Evolutionary conservation across 92 coral and sea anemone genomes (phyloP).

Genomic region (Zoanthus sociatus): DNA sequence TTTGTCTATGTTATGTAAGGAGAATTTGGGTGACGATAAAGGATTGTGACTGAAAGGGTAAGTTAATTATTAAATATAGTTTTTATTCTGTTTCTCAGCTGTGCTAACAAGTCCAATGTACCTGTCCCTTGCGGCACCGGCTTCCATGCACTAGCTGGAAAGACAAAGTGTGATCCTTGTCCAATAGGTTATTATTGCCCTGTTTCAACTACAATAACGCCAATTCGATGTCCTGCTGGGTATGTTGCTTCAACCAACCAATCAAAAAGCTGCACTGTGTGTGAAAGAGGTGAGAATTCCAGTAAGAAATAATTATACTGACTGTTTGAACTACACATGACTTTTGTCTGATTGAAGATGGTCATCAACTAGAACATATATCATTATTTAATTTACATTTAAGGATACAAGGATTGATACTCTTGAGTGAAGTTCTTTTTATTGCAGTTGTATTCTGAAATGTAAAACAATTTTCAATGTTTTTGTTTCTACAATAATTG

Average conservation of each 20-base stretch:
- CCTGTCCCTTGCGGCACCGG: constrained; percentile 86
- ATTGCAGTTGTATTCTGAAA: too few species aligned
- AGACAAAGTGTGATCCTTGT: constrained; percentile 72
- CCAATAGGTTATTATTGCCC: constrained; percentile 91
- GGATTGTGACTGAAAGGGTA: neutral
- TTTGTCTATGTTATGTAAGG: too few species aligned
- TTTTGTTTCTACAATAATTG: too few species aligned
- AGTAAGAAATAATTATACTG: neutral
- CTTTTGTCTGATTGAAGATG: too few species aligned
- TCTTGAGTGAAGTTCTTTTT: too few species aligned
- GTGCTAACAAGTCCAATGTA: constrained; percentile 55
- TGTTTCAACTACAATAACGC: constrained; percentile 57
- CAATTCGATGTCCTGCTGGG: constrained; percentile 82
- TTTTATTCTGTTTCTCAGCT: constrained; percentile 49
- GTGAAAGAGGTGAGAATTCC: constrained; percentile 78
- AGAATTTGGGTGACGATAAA: too few species aligned
- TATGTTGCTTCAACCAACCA: constrained; percentile 81
- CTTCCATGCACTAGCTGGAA: constrained; percentile 70
- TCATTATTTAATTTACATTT: too few species aligned
- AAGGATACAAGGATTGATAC: too few species aligned
- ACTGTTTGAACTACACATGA: too few species aligned
- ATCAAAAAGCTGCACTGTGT: constrained; percentile 72
- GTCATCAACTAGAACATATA: too few species aligned
- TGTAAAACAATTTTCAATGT: too few species aligned
- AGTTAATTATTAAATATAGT: neutral